Evolutionary conservation across 92 coral and sea anemone species (phyloP).

Genomic region (Parazoanthus darwini): DNA sequence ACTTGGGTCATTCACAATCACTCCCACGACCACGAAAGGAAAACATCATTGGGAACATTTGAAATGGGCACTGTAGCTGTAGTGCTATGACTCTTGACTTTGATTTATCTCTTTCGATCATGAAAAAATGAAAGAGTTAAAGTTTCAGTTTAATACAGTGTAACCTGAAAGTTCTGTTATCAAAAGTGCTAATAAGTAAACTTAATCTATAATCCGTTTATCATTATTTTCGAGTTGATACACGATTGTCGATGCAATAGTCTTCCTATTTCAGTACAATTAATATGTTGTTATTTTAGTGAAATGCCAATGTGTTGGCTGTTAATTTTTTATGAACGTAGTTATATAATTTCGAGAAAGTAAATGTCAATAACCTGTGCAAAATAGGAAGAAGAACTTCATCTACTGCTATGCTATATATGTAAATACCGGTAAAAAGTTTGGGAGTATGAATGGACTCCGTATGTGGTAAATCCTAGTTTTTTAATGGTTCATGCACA

Average conservation of each 20-base stretch:
- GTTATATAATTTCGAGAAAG: background rate
- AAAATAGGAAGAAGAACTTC: background rate
- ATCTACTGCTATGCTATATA: no score
- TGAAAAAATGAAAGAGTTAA: background rate
- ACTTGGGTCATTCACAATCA: background rate
- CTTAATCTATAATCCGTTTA: slow-evolving; percentile 1
- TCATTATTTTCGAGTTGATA: background rate
- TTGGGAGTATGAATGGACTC: background rate
- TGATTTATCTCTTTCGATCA: background rate
- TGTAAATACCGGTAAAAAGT: no score
- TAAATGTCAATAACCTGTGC: background rate
- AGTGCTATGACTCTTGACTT: slow-evolving; percentile 1
- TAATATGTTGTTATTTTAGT: background rate
- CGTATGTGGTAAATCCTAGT: background rate
- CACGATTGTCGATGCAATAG: background rate
- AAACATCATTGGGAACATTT: background rate
- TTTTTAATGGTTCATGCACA: background rate
- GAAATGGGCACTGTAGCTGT: background rate
- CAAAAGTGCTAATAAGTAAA: background rate
- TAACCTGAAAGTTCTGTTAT: background rate
- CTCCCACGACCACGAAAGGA: background rate
- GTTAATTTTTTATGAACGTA: slow-evolving; percentile 32
- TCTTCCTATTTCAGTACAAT: background rate
- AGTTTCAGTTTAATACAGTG: background rate
- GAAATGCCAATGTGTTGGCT: background rate